Evolutionary conservation across 2,797 vertebrate species (phyloP).

Genomic region (Periophthalmus magnuspinnatus): DNA sequence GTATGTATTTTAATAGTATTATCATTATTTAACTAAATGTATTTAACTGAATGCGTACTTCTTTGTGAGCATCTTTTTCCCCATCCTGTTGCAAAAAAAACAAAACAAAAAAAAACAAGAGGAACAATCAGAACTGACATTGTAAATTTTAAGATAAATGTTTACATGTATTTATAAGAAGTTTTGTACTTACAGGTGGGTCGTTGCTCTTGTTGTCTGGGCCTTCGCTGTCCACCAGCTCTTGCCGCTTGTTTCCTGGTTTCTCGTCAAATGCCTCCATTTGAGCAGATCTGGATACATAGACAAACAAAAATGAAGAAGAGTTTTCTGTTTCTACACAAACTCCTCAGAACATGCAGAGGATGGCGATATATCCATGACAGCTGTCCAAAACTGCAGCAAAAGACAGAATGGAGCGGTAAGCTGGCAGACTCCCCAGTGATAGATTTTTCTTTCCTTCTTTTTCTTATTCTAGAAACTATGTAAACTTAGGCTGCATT

Average conservation of each 20-base stretch:
- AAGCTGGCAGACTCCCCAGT: slow-evolving; percentile 2
- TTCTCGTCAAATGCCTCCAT: slow-evolving; percentile 6
- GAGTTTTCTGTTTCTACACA: slow-evolving; percentile 24
- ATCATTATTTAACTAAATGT: background rate
- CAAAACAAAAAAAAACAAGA: background rate
- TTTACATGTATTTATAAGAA: background rate
- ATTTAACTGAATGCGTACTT: background rate
- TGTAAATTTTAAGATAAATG: background rate
- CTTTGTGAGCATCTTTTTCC: background rate
- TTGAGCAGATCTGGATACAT: slow-evolving; percentile 34
- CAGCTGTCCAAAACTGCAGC: background rate
- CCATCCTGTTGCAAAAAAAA: slow-evolving; percentile 31
- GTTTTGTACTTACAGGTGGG: slow-evolving; percentile 30
- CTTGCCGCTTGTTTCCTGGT: slow-evolving; percentile 1
- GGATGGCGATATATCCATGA: background rate
- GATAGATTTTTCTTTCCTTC: slow-evolving; percentile 17
- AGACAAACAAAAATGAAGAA: slow-evolving; percentile 37
- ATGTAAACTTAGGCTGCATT: background rate
- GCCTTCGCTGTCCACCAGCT: slow-evolving; percentile 36
- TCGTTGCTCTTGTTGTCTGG: background rate
- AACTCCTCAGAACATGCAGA: slow-evolving; percentile 9
- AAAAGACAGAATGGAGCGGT: slow-evolving; percentile 2
- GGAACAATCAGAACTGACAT: background rate
- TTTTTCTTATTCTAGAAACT: background rate
- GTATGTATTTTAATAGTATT: background rate